Evolutionary conservation across 1,140 invertebrate genomes (phyloP), one percentile per base, ranked within the genome.

Genomic region (Heliconius hermathena): DNA sequence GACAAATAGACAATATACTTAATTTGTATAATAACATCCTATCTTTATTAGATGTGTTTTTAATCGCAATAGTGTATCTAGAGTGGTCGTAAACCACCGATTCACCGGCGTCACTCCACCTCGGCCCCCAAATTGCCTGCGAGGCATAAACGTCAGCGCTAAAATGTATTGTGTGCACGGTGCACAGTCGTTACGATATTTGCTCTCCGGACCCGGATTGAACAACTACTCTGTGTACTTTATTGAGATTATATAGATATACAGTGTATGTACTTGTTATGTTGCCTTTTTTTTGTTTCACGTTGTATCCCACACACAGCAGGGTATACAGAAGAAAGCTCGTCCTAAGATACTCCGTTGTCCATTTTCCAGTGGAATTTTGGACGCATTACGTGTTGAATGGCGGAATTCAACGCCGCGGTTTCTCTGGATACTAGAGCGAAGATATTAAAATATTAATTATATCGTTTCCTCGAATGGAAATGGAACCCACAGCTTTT

Each of bases 141-240:
- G 29, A 29, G 60, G 60, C 60, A 66, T 66, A 66, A 66, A 66
- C 60, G 60, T 66, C 60, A 66, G 26, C 60, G 4, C 60, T 29
- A 66, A 66, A 66, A 66, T 66, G 60, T 66, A 66, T 66, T 66
- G 60, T 66, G 26, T 66, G 26, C 60, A 16, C 60, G 11, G 60
- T 66, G 60, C 60, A 66, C 60, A 66, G 60, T 66, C 60, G 60
- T 66, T 66, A 66, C 60, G 60, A 66, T 66, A 66, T 66, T 66
- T 66, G 60, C 60, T 66, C 60, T 66, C 26, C 26, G 26, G 22
- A 29, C 22, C 60, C 60, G 60, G 26, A 29, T 6, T 66, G 60
- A 66, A 66, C 60, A 26, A 66, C 60, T 57, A 11, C n/a, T 22
- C 8, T 26, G 16, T 16, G n/a, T n/a, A 22, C n/a, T 60, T 22